A percentile compares a stretch with the other conserved stretches of the same genome.
Conservation (phyloP, 2,113 vertebrate genomes). For the Odobenus rosmarus region DNA sequence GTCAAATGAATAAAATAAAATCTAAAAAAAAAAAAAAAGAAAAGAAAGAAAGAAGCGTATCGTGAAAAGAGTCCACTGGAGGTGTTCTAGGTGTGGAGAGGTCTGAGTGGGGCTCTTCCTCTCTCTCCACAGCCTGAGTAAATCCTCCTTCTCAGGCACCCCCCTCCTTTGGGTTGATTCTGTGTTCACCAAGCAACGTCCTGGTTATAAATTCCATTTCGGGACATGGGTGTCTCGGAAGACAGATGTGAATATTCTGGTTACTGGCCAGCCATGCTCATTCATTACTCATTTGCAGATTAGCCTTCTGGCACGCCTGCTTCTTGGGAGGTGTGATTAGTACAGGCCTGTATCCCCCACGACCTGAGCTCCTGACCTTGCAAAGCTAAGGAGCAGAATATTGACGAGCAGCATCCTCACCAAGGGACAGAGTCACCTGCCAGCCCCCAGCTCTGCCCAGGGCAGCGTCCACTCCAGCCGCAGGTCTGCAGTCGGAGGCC, state of each 20-base stretch:
- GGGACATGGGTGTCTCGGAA: not conserved
- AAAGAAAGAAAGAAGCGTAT: too few species aligned
- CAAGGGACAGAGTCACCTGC: not conserved
- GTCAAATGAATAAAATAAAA: too few species aligned
- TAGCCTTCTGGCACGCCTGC: not conserved
- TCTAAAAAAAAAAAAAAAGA: too few species aligned
- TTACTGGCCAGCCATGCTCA: not conserved
- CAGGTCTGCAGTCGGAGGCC: not conserved
- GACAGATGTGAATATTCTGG: not conserved
- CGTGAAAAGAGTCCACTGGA: not conserved
- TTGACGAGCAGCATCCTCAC: not conserved
- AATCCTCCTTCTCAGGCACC: not conserved
- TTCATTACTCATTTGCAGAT: not conserved
- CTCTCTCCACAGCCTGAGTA: not conserved
- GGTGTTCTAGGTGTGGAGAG: not conserved
- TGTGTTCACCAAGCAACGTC: not conserved
- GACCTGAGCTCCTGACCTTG: not conserved
- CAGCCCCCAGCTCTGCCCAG: too few species aligned
- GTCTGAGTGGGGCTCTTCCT: not conserved
- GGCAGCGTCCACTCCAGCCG: not conserved
- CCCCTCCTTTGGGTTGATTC: not conserved
- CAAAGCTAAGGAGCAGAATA: not conserved
- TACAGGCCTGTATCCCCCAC: not conserved
- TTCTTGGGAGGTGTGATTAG: not conserved
- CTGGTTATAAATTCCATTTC: not conserved